These are phyloP conservation scores for Phalera bucephala DNA, from an alignment of 2,888 invertebrate genomes.

Conservation along the genomic window DNA sequence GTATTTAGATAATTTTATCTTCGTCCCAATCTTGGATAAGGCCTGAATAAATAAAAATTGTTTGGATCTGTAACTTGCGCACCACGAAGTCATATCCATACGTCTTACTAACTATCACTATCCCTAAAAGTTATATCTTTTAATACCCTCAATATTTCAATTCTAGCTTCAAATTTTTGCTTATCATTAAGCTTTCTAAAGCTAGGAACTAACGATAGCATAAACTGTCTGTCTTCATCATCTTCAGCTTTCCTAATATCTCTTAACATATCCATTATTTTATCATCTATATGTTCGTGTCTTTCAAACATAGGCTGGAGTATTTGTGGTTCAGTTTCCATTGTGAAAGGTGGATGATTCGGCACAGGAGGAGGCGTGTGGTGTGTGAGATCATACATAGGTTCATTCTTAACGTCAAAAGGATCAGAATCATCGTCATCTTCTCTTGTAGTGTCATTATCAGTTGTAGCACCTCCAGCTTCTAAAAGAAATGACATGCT, in stretches of 20 bases:
- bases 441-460: conserved; percentile 15
- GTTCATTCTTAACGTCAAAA: conserved; percentile 34
- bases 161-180: conserved; percentile 56
- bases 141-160: conserved; percentile 53
- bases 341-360: conserved; percentile 12
- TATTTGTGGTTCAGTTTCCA: conserved; percentile 9
- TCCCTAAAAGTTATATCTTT: conserved; percentile 43
- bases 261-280: conserved; percentile 41
- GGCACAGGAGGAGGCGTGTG: conserved; percentile 1
- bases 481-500: conserved; percentile 42
- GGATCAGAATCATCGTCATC: conserved; percentile 33
- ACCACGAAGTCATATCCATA: no score
- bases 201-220: conserved; percentile 53
- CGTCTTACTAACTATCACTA: conserved; percentile 16
- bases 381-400: conserved; percentile 15
- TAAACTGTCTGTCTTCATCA: conserved; percentile 58
- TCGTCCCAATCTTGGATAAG: no score
- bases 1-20: no score
- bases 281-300: conserved; percentile 37
- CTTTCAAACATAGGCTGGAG: conserved; percentile 31
- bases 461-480: conserved; percentile 18
- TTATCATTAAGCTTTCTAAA: conserved; percentile 49
- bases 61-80: no score
- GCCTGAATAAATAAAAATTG: no score
- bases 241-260: conserved; percentile 45